Base-by-base conservation (phyloP, 2,888 invertebrate genomes). In the Drepana falcataria region DNA sequence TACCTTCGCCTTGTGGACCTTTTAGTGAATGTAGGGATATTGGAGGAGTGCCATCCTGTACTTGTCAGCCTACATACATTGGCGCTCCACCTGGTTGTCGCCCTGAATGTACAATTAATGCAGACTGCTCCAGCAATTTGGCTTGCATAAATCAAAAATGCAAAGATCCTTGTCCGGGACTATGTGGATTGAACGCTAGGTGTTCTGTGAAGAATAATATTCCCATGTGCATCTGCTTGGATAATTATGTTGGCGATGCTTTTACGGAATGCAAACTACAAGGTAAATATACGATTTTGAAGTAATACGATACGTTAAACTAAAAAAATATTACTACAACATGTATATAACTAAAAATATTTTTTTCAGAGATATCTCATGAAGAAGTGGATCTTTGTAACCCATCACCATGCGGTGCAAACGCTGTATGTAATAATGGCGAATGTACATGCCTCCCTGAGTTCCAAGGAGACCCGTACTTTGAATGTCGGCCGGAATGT, bases 131-230 rank as follows among this genome's bases (percentile, higher is more conserved):
- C 4, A 94, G 94, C 69, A 93, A 94, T 73, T 88, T 93, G 66
- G 95, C 96, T 48, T 97, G 97, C 71, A 94, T 96, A 49, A 93
- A 94, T 64, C 93, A 95, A 71, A 95, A 93, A 77, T 96, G 96
- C 77, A 89, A 84, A 62, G 95, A 96, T 79, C 96, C 96, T n/a
- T 96, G 96, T 68, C 95, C 95, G 5, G 96, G 96, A 7, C 95
- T 95, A 4, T 96, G 95, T 70, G 95, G 95, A 49, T 70, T 93
- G 57, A 91, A 92, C 68, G 92, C 95, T 55, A 87, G 91, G 64
- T 93, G 95, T 71, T 79, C 79, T 48, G 94, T 96, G 4, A 92
- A 94, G 59, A 95, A 94, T 73, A 95, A 96, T 69, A 94, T 92
- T 56, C 95, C 96, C 1, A 93, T 93, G 53, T 97, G 96, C 75